phyloP scores from a whole-genome alignment of 2,797 vertebrate genomes.

The Xerus rutilus region DNA sequence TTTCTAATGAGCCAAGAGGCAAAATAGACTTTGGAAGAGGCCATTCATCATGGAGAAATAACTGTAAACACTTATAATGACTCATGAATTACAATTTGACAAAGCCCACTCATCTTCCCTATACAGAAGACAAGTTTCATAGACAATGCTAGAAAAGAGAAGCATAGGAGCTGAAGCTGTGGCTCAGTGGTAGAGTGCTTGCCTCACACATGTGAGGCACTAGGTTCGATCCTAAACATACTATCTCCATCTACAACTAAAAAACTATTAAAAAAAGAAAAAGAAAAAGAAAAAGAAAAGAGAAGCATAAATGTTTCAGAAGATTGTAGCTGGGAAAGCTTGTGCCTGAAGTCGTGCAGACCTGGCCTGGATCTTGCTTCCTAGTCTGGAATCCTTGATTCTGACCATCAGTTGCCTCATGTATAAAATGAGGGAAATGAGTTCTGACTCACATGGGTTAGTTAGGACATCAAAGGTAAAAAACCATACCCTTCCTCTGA shows the following conservation, averaged over 20 bases:
- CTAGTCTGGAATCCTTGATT: not conserved
- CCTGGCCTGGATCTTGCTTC: not conserved
- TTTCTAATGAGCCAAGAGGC: slow-evolving; percentile 67
- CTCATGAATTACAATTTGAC: slow-evolving; percentile 63
- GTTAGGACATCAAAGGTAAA: not conserved
- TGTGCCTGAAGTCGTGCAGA: not conserved
- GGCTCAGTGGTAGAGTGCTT: too few species aligned
- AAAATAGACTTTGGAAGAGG: slow-evolving; percentile 64
- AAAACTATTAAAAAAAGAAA: not conserved
- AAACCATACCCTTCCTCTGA: not conserved
- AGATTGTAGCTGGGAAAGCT: not conserved
- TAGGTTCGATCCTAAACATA: too few species aligned
- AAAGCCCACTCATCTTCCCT: slow-evolving; percentile 59
- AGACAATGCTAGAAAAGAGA: not conserved
- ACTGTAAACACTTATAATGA: slow-evolving; percentile 63
- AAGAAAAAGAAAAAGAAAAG: not conserved
- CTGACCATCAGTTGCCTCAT: not conserved
- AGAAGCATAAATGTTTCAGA: not conserved
- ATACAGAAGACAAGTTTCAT: not conserved
- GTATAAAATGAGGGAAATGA: not conserved
- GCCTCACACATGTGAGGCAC: too few species aligned
- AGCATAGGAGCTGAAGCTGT: not conserved
- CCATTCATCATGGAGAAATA: slow-evolving; percentile 67
- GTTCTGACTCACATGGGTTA: not conserved
- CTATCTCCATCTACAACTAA: too few species aligned